Percentiles rank a stretch among this genome's conserved stretches.
phyloP scores from a whole-genome alignment of 2,797 vertebrate species.

The Anguilla marmorata region DNA sequence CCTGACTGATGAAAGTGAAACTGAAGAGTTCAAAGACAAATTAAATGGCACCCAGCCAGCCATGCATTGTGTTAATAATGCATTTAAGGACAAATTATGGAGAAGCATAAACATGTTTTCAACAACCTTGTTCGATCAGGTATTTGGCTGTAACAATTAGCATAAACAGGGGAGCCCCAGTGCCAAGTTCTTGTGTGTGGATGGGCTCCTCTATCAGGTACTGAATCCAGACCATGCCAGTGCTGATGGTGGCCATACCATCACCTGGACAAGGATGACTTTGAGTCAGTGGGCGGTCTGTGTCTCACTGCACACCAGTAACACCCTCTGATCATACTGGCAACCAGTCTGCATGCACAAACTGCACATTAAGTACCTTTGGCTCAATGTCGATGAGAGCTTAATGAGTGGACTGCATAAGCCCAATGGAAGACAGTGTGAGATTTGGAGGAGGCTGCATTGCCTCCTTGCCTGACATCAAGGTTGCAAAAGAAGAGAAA shows the following conservation, averaged over 20 bases:
- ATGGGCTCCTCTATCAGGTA: not conserved
- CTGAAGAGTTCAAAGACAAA: not conserved
- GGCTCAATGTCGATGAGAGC: not conserved
- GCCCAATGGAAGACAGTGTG: not conserved
- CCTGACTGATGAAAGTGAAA: conserved; percentile 3
- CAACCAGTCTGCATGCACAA: not conserved
- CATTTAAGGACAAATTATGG: not conserved
- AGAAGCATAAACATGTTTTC: not conserved
- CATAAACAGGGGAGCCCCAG: not conserved
- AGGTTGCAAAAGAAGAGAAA: not conserved
- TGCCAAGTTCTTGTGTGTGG: not conserved
- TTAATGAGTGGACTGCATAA: not conserved
- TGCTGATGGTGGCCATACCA: not conserved
- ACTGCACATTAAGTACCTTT: not conserved
- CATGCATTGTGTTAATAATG: not conserved
- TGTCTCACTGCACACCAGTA: not conserved
- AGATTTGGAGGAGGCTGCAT: not conserved
- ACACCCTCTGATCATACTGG: not conserved
- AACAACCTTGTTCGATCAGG: not conserved
- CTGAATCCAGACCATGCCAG: not conserved
- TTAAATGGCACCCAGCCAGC: not conserved
- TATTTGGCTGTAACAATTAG: not conserved
- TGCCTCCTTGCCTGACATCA: not conserved
- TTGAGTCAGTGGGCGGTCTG: not conserved
- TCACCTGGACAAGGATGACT: not conserved